These are phyloP conservation scores for Heliangelus exortis DNA, from an alignment of 2,797 vertebrate genomes.

Conservation along the genomic window DNA sequence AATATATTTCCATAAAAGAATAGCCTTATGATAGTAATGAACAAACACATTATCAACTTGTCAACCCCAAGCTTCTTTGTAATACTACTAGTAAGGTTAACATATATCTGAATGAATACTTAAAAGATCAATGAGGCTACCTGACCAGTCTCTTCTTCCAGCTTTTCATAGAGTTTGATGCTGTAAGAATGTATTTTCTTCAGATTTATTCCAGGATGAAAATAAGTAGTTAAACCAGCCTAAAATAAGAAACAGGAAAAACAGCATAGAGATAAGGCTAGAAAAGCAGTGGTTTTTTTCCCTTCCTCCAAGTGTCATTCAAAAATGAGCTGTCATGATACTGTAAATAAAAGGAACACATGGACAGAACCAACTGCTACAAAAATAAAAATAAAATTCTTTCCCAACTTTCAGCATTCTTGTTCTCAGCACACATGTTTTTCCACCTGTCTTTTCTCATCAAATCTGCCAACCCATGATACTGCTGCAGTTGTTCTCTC, in stretches of 20 bases:
- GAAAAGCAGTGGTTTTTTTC: background rate
- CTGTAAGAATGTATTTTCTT: slow-evolving; percentile 97
- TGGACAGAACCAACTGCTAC: background rate
- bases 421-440: background rate
- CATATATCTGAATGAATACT: background rate
- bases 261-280: background rate
- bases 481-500: background rate
- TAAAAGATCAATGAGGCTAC: slow-evolving; percentile 72
- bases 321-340: background rate
- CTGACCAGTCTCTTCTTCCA: slow-evolving; percentile 97
- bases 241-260: slow-evolving; percentile 66
- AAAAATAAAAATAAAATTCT: background rate
- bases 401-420: background rate
- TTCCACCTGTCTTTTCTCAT: background rate
- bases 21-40: background rate
- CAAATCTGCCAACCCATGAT: background rate
- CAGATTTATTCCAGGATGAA: slow-evolving; percentile 97
- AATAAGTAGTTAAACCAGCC: slow-evolving; percentile 97
- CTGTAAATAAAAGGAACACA: slow-evolving; percentile 12
- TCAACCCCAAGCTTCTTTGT: background rate
- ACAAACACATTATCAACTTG: background rate
- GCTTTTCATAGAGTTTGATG: slow-evolving; percentile 91
- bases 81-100: background rate
- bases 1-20: background rate
- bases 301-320: background rate